Evolutionary conservation across 2,797 vertebrate genomes (phyloP).

Genomic region (Melanotaenia parkinsoni): DNA sequence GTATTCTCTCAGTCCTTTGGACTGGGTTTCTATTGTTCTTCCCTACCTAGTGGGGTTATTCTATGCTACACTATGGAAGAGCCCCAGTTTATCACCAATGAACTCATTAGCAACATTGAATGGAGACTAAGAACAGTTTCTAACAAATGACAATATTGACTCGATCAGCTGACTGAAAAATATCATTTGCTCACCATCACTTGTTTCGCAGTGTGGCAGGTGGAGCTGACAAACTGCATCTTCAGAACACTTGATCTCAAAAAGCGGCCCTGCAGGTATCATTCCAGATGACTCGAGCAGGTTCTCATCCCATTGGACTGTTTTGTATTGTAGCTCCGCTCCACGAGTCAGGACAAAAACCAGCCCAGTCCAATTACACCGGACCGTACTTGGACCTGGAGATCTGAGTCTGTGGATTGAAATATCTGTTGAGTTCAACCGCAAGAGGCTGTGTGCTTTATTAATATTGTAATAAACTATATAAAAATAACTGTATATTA

Average conservation of each 20-base stretch:
- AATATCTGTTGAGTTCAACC: background rate
- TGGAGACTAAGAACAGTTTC: too few species aligned
- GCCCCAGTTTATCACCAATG: too few species aligned
- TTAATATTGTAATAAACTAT: too few species aligned
- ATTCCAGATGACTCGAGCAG: constrained; percentile 19
- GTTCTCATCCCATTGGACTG: constrained; percentile 30
- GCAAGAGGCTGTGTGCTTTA: too few species aligned
- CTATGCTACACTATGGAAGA: too few species aligned
- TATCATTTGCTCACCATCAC: background rate
- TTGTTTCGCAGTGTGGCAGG: constrained; percentile 45
- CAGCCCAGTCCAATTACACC: constrained; percentile 34
- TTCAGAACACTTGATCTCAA: constrained; percentile 9
- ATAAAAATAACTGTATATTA: too few species aligned
- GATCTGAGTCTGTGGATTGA: constrained; percentile 19
- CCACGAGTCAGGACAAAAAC: constrained; percentile 34
- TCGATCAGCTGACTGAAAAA: too few species aligned
- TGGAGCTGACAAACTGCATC: constrained; percentile 16
- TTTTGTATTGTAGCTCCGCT: constrained; percentile 30
- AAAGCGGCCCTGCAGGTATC: constrained; percentile 43
- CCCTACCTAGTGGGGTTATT: too few species aligned
- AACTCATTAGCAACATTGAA: too few species aligned
- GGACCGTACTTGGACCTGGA: constrained; percentile 29
- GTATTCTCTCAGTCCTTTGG: too few species aligned
- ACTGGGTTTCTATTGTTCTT: too few species aligned
- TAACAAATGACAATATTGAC: too few species aligned